Evolutionary conservation across 1,140 invertebrate genomes (phyloP), one percentile per base, ranked within the genome.

Genomic region (Homalodisca vitripennis): DNA sequence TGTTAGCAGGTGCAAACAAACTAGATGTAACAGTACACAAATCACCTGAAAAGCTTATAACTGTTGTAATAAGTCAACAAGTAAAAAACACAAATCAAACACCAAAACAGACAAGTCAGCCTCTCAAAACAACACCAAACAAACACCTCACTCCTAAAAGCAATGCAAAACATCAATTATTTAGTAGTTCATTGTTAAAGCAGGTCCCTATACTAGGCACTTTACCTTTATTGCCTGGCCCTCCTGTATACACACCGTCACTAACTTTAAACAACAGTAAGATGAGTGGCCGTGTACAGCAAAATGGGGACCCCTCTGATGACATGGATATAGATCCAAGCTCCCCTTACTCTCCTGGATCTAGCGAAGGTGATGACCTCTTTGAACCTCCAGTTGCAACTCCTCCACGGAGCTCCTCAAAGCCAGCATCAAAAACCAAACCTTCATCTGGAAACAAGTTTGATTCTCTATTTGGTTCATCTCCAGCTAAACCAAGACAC

Each of bases 301-400:
- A 69, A 64, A 69, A 69, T 51, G 68, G 68, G 22, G 71, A 73
- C n/a, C 57, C 70, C 30, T 67, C 48, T 27, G 71, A 72, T 55
- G 73, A 72, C 60, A 60, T 74, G 55, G 68, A 71, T 57, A 67
- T 70, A 29, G 67, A 68, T 66, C 53, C 67, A 14, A 71, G 70
- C 63, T 93, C 92, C 13, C 92, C 93, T 0, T 93, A 93, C 80
- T 93, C 91, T 26, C 92, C 92, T 0, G 92, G 89, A 27, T 92
- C 90, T 1, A 90, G 87, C 71, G 88, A 94, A 75, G 92, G 91
- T 74, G 90, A 92, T 75, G 92, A 93, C 78, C 82, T 94, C 41
- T 94, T 94, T 80, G 91, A 93, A 80, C 92, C 92, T 29, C 92
- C 92, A 22, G 80, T 82, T n/a, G 83, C 68, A 1, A 69, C 77